Percentiles rank a stretch among this genome's conserved stretches.
Evolutionary conservation across 2,888 invertebrate species (phyloP).

Genomic region (Pachymerium ferrugineum): DNA sequence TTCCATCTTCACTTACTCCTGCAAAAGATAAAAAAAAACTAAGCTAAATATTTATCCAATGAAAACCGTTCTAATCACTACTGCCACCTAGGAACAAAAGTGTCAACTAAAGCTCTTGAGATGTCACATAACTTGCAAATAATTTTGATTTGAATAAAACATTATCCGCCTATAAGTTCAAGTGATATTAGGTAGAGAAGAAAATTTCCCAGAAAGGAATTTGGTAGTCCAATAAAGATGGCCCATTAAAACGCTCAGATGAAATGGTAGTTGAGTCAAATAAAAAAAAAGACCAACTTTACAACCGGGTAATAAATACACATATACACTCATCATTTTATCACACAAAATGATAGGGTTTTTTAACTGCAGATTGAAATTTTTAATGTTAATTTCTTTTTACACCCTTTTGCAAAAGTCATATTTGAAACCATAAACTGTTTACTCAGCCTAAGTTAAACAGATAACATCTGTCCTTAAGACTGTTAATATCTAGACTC

Average conservation of each 20-base stretch:
- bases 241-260: not conserved
- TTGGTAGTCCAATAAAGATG: not conserved
- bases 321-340: not conserved
- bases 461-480: too few species aligned
- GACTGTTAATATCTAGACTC: too few species aligned
- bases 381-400: not conserved
- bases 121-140: too few species aligned
- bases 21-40: too few species aligned
- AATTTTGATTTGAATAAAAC: not conserved
- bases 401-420: not conserved
- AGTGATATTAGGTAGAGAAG: not conserved
- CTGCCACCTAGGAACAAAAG: too few species aligned
- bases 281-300: not conserved
- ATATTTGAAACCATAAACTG: too few species aligned
- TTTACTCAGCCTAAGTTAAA: too few species aligned
- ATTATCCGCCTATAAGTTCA: not conserved
- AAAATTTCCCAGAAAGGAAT: not conserved
- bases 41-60: too few species aligned
- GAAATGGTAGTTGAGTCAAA: not conserved
- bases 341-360: not conserved
- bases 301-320: not conserved
- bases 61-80: too few species aligned
- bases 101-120: too few species aligned
- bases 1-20: too few species aligned
- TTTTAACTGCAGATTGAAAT: not conserved